phyloP scores from a whole-genome alignment of 2,797 vertebrate species.

The Pogonophryne albipinna region DNA sequence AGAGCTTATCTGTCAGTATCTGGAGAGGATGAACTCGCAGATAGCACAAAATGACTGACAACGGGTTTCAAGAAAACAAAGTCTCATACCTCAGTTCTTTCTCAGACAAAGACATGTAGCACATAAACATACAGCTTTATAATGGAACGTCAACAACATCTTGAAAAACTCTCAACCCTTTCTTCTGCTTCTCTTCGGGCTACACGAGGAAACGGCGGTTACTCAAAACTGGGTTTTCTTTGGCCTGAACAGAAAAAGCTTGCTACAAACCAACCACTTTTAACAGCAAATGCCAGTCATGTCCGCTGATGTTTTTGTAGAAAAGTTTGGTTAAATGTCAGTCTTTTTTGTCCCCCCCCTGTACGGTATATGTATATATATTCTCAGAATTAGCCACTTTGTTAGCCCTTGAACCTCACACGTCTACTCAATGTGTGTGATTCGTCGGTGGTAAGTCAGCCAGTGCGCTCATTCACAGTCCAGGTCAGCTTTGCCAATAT shows the following conservation, averaged over 20 bases:
- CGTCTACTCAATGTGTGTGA: slow-evolving; percentile 56
- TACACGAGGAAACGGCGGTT: slow-evolving; percentile 71
- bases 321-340: slow-evolving; percentile 76
- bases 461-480: slow-evolving; percentile 33
- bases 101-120: slow-evolving; percentile 17
- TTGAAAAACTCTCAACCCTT: slow-evolving; percentile 36
- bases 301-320: slow-evolving; percentile 71
- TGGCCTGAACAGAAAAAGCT: slow-evolving; percentile 73
- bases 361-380: slow-evolving; percentile 37
- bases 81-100: slow-evolving; percentile 9
- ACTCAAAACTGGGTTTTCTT: slow-evolving; percentile 81
- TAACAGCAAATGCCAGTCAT: slow-evolving; percentile 78
- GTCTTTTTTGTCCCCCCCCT: slow-evolving; percentile 59
- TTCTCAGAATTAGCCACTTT: slow-evolving; percentile 70
- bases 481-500: slow-evolving; percentile 36
- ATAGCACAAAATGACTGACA: slow-evolving; percentile 45
- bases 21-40: slow-evolving; percentile 33
- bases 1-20: slow-evolving; percentile 66
- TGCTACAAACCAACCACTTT: slow-evolving; percentile 69
- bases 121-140: slow-evolving; percentile 8
- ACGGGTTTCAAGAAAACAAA: slow-evolving; percentile 36
- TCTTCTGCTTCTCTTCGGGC: slow-evolving; percentile 54
- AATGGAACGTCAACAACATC: slow-evolving; percentile 51
- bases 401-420: slow-evolving; percentile 68
- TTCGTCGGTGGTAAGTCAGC: slow-evolving; percentile 49